Percentiles rank a stretch among this genome's conserved stretches.
Evolutionary conservation across 2,888 invertebrate species (phyloP).

Genomic region (Tinea pellionella): DNA sequence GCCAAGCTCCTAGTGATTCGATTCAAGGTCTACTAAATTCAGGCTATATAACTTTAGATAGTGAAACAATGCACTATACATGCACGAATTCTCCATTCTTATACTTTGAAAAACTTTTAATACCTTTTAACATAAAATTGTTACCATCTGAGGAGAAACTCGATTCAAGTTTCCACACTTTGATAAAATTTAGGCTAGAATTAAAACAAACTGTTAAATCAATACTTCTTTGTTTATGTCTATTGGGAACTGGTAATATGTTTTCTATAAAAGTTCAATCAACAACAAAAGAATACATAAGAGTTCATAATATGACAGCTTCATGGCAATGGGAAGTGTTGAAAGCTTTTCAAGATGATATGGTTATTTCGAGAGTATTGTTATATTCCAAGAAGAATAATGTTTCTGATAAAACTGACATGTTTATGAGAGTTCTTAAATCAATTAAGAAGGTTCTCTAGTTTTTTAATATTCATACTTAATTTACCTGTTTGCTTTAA

Average conservation of each 20-base stretch:
- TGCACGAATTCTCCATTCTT: slow-evolving; percentile 41
- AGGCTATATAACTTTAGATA: background rate
- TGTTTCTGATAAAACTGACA: slow-evolving; percentile 25
- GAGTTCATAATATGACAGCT: slow-evolving; percentile 34
- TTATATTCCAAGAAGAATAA: background rate
- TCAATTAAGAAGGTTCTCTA: slow-evolving; percentile 24
- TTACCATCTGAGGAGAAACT: slow-evolving; percentile 25
- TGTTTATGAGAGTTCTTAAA: slow-evolving; percentile 38
- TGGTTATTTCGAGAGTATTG: background rate
- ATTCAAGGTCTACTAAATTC: background rate
- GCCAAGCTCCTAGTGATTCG: background rate
- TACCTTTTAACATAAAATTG: slow-evolving; percentile 35
- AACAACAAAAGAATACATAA: slow-evolving; percentile 26
- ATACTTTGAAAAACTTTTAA: slow-evolving; percentile 40
- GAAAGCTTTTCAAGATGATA: slow-evolving; percentile 37
- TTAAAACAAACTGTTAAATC: slow-evolving; percentile 36
- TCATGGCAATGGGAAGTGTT: slow-evolving; percentile 60
- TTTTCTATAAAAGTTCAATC: slow-evolving; percentile 44
- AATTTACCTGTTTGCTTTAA: too few species aligned
- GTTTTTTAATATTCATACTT: too few species aligned
- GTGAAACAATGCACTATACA: slow-evolving; percentile 33
- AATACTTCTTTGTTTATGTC: slow-evolving; percentile 33
- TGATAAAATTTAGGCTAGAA: slow-evolving; percentile 45
- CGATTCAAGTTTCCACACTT: slow-evolving; percentile 25
- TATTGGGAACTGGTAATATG: slow-evolving; percentile 24